Conservation (phyloP, 2,888 invertebrate species). For the Folsomia candida region DNA sequence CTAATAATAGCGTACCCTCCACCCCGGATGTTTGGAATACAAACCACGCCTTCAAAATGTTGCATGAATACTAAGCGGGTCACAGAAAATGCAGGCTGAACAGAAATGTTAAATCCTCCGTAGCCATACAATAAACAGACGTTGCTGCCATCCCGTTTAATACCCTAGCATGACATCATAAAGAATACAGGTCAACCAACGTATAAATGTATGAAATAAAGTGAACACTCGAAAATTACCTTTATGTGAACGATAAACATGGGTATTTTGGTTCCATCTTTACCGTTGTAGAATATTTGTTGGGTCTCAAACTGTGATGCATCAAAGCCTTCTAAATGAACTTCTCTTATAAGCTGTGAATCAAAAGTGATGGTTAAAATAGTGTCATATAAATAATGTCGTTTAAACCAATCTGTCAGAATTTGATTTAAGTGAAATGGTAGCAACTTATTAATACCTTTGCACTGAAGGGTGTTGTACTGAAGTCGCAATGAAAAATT, state of each 20-base stretch:
- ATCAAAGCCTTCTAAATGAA: conserved; percentile 80
- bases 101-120: conserved; percentile 92
- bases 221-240: no score
- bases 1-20: conserved; percentile 71
- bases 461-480: conserved; percentile 59
- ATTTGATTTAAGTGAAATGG: neutral
- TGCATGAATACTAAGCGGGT: conserved; percentile 84
- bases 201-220: neutral
- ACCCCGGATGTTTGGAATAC: conserved; percentile 90
- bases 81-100: conserved; percentile 86
- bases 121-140: conserved; percentile 92
- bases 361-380: neutral
- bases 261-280: conserved; percentile 89
- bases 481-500: conserved; percentile 83
- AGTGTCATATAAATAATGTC: neutral
- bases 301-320: conserved; percentile 73
- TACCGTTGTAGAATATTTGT: conserved; percentile 88
- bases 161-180: conserved; percentile 17
- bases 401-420: no score
- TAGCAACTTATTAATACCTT: conserved; percentile 57
- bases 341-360: conserved; percentile 73
- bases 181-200: no score
- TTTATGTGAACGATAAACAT: conserved; percentile 90
- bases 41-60: conserved; percentile 82
- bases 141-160: conserved; percentile 50